Conservation (phyloP, 2,113 vertebrate genomes). For the Scortum barcoo region DNA sequence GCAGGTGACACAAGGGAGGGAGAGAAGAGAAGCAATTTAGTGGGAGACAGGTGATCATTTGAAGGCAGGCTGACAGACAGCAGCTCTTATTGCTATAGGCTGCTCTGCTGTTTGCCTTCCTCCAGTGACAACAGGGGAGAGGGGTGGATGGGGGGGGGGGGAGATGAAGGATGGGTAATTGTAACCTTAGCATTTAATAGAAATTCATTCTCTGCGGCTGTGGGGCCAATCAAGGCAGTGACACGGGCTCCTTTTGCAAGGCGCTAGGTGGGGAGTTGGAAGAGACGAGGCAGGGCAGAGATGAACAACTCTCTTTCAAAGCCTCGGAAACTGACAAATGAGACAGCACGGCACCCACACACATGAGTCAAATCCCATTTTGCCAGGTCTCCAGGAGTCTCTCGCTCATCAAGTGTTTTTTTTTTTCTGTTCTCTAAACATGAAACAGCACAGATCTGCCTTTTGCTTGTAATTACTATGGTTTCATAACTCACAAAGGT, state of each 20-base stretch:
- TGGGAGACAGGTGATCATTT: conserved; percentile 83
- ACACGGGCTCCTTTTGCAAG: conserved; percentile 32
- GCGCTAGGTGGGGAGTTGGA: conserved; percentile 35
- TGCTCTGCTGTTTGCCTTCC: conserved; percentile 68
- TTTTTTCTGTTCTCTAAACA: conserved; percentile 48
- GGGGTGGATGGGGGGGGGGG: conserved; percentile 12
- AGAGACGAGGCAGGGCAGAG: conserved; percentile 42
- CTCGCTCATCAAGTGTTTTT: conserved; percentile 36
- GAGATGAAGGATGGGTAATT: conserved; percentile 74
- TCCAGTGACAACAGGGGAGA: conserved; percentile 58
- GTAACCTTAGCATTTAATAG: conserved; percentile 77
- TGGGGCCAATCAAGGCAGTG: conserved; percentile 58
- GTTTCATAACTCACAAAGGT: conserved; percentile 46
- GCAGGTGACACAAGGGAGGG: conserved; percentile 75
- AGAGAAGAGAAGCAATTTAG: conserved; percentile 74
- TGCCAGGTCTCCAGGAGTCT: conserved; percentile 52
- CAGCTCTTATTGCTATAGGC: conserved; percentile 76
- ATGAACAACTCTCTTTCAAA: conserved; percentile 63
- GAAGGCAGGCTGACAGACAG: conserved; percentile 80
- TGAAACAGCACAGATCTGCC: conserved; percentile 43
- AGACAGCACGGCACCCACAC: conserved; percentile 54
- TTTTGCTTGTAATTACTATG: conserved; percentile 46
- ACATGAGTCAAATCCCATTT: conserved; percentile 68
- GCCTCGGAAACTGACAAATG: conserved; percentile 49
- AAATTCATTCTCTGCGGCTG: conserved; percentile 64